Evolutionary conservation across 2,113 vertebrate species (phyloP).

Genomic region (Grantiella picta): DNA sequence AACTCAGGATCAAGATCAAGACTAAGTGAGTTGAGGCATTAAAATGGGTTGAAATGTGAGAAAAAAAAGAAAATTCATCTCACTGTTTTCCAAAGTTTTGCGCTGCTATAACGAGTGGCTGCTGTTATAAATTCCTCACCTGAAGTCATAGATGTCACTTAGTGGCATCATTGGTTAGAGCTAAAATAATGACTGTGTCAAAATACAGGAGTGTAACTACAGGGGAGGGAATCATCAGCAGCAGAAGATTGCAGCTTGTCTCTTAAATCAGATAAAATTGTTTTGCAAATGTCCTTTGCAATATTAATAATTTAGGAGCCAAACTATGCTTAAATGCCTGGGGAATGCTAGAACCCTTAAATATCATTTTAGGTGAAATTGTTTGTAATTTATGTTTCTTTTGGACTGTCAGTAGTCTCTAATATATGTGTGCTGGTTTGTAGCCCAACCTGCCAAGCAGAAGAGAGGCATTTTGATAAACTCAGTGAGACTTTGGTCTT

Average conservation of each 20-base stretch:
- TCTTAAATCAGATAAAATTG: constrained; percentile 17
- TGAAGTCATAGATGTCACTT: not conserved
- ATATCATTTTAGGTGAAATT: not conserved
- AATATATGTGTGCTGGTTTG: not conserved
- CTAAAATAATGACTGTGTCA: not conserved
- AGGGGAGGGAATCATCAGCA: not conserved
- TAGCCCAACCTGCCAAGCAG: not conserved
- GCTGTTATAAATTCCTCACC: not conserved
- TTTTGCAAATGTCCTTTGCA: not conserved
- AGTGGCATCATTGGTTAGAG: not conserved
- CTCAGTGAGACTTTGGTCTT: not conserved
- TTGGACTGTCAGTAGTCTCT: not conserved
- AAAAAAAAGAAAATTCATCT: not conserved
- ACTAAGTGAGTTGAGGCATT: not conserved
- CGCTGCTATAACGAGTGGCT: not conserved
- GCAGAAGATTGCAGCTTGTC: not conserved
- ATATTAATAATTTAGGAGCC: constrained; percentile 2
- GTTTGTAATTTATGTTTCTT: not conserved
- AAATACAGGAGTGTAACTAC: not conserved
- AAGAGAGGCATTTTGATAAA: not conserved
- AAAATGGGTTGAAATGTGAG: not conserved
- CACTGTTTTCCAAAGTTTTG: not conserved
- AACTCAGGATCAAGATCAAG: not conserved
- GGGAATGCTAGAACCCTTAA: not conserved
- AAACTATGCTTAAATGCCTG: not conserved